phyloP scores from a whole-genome alignment of 37 sponge, comb jelly and placozoan species.

The Trichoplax adhaerens region DNA sequence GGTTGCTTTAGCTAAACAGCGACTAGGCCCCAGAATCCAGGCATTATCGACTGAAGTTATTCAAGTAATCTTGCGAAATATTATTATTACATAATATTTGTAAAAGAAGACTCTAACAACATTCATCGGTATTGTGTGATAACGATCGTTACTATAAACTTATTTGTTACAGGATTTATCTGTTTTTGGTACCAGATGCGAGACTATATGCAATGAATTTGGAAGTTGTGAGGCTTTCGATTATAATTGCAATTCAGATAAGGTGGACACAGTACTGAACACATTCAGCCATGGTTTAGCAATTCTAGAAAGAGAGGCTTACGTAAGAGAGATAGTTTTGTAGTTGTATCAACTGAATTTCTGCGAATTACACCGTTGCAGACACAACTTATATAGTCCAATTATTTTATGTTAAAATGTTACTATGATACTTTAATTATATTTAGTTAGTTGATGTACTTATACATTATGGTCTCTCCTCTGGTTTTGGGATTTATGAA shows the following conservation, averaged over 20 bases:
- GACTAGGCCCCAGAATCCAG: conserved; percentile 66
- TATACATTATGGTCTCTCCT: no score
- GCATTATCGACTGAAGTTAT: conserved; percentile 26
- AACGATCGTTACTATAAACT: conserved; percentile 12
- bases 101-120: conserved; percentile 9
- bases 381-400: no score
- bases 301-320: neutral
- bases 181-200: conserved; percentile 10
- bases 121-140: conserved; percentile 6
- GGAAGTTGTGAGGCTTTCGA: conserved; percentile 24
- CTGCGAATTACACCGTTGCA: no score
- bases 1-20: conserved; percentile 72
- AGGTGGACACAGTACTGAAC: conserved; percentile 2
- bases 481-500: no score
- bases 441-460: no score
- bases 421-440: no score
- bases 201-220: conserved; percentile 16
- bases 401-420: no score
- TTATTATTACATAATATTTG: neutral
- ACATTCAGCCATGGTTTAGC: conserved; percentile 7
- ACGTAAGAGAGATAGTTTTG: neutral
- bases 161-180: conserved; percentile 5
- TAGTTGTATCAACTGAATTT: no score
- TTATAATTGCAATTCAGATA: conserved; percentile 6
- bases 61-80: conserved; percentile 6